Evolutionary conservation across 2,113 vertebrate genomes (phyloP).

Genomic region (Opisthocomus hoazin): DNA sequence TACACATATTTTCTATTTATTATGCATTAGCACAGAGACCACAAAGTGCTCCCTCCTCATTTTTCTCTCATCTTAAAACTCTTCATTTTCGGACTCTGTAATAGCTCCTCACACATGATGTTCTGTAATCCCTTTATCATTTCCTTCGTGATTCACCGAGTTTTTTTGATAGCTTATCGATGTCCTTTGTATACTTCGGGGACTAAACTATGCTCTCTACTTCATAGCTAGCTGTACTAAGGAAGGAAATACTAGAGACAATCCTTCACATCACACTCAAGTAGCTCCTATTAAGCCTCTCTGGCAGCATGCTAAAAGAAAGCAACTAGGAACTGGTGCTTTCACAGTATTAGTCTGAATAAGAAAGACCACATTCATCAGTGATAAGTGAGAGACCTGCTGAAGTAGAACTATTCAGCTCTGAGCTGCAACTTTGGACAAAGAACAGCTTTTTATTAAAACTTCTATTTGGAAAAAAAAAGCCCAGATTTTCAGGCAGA

Average conservation of each 20-base stretch:
- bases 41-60: background rate
- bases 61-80: background rate
- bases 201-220: background rate
- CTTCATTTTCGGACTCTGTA: background rate
- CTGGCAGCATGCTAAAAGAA: background rate
- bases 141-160: background rate
- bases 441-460: background rate
- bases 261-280: background rate
- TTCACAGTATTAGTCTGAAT: background rate
- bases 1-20: background rate
- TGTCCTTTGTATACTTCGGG: background rate
- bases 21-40: background rate
- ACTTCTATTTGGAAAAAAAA: background rate
- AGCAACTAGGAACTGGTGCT: background rate
- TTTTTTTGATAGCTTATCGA: background rate
- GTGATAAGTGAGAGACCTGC: background rate
- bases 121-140: background rate
- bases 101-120: background rate
- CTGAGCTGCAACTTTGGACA: background rate
- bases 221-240: background rate
- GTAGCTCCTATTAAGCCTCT: background rate
- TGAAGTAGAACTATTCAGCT: background rate
- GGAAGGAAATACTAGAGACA: background rate
- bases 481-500: background rate
- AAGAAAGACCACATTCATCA: background rate